Evolutionary conservation across 2,113 vertebrate species (phyloP).

Genomic region (Ciconia stormi): DNA sequence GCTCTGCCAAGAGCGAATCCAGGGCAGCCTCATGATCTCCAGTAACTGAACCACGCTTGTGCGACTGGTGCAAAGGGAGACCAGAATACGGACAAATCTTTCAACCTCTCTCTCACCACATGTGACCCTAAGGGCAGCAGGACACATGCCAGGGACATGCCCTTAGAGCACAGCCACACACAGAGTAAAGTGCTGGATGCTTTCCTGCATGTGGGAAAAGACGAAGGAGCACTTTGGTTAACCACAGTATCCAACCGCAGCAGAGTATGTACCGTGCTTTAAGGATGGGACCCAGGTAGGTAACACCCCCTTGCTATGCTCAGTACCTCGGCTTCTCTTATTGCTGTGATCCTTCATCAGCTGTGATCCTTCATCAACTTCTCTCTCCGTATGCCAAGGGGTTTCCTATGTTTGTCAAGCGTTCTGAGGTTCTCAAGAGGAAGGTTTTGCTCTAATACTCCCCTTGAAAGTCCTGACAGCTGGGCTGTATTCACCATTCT

Average conservation of each 20-base stretch:
- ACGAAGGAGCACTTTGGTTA: not conserved
- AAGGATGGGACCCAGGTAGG: not conserved
- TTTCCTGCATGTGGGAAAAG: not conserved
- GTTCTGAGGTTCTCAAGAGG: not conserved
- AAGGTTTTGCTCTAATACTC: not conserved
- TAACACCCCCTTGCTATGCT: not conserved
- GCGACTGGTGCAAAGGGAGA: not conserved
- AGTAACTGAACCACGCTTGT: fast-evolving
- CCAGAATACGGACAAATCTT: not conserved
- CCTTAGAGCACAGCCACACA: not conserved
- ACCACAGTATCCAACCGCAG: not conserved
- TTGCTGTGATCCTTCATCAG: not conserved
- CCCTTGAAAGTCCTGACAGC: not conserved
- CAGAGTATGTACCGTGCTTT: fast-evolving
- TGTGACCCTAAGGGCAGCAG: not conserved
- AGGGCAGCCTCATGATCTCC: not conserved
- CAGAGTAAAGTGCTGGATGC: not conserved
- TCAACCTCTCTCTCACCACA: not conserved
- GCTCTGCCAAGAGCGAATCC: fast-evolving
- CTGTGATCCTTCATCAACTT: not conserved
- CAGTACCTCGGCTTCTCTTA: not conserved
- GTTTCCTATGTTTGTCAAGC: not conserved
- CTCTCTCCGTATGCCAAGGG: not conserved
- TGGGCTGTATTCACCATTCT: not conserved
- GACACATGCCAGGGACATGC: not conserved